Conservation (phyloP, 2,888 invertebrate genomes). For the Tricholauxania praeusta region DNA sequence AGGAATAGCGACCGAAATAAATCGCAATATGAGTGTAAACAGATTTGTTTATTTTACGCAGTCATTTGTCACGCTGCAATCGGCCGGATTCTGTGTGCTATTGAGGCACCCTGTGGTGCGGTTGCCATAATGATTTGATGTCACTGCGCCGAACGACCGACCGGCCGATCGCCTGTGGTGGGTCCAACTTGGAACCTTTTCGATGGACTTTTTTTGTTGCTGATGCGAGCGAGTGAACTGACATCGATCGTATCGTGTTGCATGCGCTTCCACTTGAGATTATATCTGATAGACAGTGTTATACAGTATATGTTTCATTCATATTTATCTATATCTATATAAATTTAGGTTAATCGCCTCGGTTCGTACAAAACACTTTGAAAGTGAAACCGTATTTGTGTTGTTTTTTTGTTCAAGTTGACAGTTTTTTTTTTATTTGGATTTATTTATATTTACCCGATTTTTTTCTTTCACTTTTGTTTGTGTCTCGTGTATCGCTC, state of each 20-base stretch:
- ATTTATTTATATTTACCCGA: background rate
- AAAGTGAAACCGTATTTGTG: conserved; percentile 62
- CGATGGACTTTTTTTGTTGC: too few relatives aligned
- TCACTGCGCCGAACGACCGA: conserved; percentile 12
- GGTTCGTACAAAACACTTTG: conserved; percentile 42
- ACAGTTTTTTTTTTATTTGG: background rate
- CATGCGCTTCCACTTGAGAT: too few relatives aligned
- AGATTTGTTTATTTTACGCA: conserved; percentile 56
- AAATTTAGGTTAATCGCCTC: conserved; percentile 54
- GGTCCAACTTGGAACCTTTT: conserved; percentile 24
- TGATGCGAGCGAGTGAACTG: too few relatives aligned
- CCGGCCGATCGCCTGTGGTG: conserved; percentile 36
- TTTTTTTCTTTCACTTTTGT: background rate
- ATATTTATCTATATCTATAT: background rate
- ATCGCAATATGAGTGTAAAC: conserved; percentile 53
- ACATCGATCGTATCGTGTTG: too few relatives aligned
- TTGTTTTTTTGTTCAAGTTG: conserved; percentile 42
- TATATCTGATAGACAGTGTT: too few relatives aligned
- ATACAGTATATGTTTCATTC: too few relatives aligned
- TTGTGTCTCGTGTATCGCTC: background rate
- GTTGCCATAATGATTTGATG: conserved; percentile 34
- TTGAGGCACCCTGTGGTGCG: conserved; percentile 28
- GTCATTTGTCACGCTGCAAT: conserved; percentile 53
- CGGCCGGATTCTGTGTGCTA: background rate
- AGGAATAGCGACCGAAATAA: conserved; percentile 34